Evolutionary conservation across 2,113 vertebrate species (phyloP), one percentile per base, ranked within the genome.

Genomic region (Edolisoma coerulescens): DNA sequence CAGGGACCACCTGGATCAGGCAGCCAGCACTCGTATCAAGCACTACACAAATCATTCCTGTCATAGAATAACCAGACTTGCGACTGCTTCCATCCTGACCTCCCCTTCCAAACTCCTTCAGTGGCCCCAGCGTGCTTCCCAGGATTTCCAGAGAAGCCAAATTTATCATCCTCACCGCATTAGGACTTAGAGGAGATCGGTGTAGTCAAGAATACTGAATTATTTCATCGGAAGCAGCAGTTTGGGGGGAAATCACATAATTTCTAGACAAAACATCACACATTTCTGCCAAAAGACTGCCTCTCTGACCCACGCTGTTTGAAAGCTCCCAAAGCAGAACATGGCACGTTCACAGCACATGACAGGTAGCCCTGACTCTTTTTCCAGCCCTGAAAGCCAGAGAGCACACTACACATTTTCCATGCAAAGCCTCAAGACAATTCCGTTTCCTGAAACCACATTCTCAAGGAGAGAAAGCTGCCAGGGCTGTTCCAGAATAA

Each of bases 341-440:
- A 41, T 86, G 35, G 68, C 65, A 33, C 16, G 2, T 49, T 90
- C 82, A 57, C 49, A 79, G 49, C 81, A 89, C 37, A 37, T 63
- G 73, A 94, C 32, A 89, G 85, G 65, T 30, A 84, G 42, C 70
- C 84, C 49, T 49, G 61, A 76, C 75, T 68, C 67, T 92, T 82
- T 92, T 94, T 93, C 77, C 85, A 93, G 13, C 20, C 68, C 69
- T 67, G 79, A 65, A 60, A 96, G 71, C 77, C 84, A 96, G 64
- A 86, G 60, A 96, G 42, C 63, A 84, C 28, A 13, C 59, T 26
- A 77, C 95, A 82, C 69, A 64, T 87, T 97, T 97, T 96, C 91
- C 91, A 91, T 30, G 37, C 53, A 68, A 49, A 61, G 87, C 73
- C 69, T 75, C 71, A 47, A 86, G 33, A 87, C 61, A 44, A 84